Conservation (phyloP, 1,140 invertebrate species). For the Palaemon carinicauda region DNA sequence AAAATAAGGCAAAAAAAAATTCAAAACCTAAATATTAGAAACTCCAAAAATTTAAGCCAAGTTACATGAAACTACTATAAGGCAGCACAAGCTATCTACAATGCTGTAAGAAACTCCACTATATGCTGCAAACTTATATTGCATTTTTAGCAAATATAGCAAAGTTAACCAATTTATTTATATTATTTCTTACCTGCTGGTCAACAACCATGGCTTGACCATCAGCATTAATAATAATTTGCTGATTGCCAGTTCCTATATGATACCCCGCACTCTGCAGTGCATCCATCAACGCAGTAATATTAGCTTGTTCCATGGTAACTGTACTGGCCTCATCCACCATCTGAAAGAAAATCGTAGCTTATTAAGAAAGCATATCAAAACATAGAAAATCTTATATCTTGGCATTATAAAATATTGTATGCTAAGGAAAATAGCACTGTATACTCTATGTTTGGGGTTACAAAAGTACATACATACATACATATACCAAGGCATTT, state of each 20-base stretch:
- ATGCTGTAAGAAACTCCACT: too few relatives aligned
- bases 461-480: neutral
- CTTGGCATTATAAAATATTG: neutral
- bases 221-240: conserved; percentile 47
- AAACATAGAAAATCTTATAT: neutral
- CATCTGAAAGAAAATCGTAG: neutral
- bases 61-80: too few relatives aligned
- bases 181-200: conserved; percentile 27
- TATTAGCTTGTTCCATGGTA: conserved; percentile 44
- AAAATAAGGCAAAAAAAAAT: too few relatives aligned
- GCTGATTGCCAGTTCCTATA: conserved; percentile 38
- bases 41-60: too few relatives aligned
- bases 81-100: too few relatives aligned
- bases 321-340: conserved; percentile 21
- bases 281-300: conserved; percentile 38
- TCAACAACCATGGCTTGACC: conserved; percentile 49
- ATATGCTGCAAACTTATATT: too few relatives aligned
- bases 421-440: neutral
- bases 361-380: neutral
- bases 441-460: neutral
- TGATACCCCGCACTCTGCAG: conserved; percentile 42
- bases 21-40: too few relatives aligned
- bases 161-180: neutral
- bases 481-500: neutral
- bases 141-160: too few relatives aligned